Base-by-base conservation (phyloP, 2,797 vertebrate genomes). In the Limnodromus scolopaceus region DNA sequence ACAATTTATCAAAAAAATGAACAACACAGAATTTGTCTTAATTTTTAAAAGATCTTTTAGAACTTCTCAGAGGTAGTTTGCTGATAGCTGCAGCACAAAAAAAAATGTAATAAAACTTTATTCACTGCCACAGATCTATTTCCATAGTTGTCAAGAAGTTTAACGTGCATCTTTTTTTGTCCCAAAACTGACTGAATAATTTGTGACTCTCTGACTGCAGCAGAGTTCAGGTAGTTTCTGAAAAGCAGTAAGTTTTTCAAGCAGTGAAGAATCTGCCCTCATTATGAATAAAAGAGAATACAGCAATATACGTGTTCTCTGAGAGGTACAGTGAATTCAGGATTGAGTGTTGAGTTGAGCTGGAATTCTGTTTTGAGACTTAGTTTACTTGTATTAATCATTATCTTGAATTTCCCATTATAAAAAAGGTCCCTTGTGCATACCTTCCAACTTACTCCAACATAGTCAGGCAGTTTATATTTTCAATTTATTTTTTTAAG, bases 1-100 rank as follows among this genome's bases (percentile, higher is more conserved):
- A 77, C n/a, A 80, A 20, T 88, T 94, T 96, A 96, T 96, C 54
- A 46, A 57, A 92, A 89, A 90, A 23, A n/a, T 60, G n/a, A 95
- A 93, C 85, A 95, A 92, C 94, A 93, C 55, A 91, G 54, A 87
- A 87, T 79, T 96, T 51, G 0, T 66, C 76, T 88, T 82, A 65
- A 49, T 93, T 82, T 96, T 95, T 81, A 74, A 90, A 93, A 88
- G 22, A 36, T 77, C 51, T 88, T 72, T 83, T 77, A 87, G 72
- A 95, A 89, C 70, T 93, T 93, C 20, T 55, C 77, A 82, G 65
- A 22, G 8, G 19, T 77, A 60, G 49, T 89, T 94, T 94, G 34
- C 84, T 88, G 36, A 84, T 87, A 90, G 43, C 57, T 95, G 86
- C 72, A 69, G 55, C 38, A 48, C 94, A 92, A 96, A 90, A 85